Base-by-base conservation (phyloP, 1,140 invertebrate species). In the Magallana ariakensis region DNA sequence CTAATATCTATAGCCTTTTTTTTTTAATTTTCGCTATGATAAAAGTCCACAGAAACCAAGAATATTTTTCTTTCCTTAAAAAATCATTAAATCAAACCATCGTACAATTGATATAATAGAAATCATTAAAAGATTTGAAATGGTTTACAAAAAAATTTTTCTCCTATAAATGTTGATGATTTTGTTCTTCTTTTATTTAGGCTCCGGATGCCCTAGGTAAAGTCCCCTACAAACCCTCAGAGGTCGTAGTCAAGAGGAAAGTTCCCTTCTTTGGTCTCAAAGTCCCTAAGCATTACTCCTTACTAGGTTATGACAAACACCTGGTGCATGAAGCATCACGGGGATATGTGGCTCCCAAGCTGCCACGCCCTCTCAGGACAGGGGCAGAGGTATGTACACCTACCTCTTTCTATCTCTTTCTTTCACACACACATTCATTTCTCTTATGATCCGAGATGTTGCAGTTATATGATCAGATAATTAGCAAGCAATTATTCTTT, bases 261-360 rank as follows among this genome's bases (percentile, higher is more conserved):
- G 92, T 94, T 16, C 92, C 93, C 19, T 95, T 91, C 83, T 92
- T 93, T 85, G 90, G 89, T 60, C 90, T 95, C 8, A 94, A 93
- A 90, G 94, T 94, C 55, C 93, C 94, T 10, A 90, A 92, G 62
- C 85, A 92, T 57, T 94, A 94, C 86, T 90, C 90, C 13, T 87
- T 94, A 6, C 83, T 91, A 57, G 88, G 91, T 62, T 94, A 94
- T 85, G 66, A 90, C 16, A 22, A 87, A 11, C 90, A 93, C 60
- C 90, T 91, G 58, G 84, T 90, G 11, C 93, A 94, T 15, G 87
- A 89, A 9, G 87, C 92, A 10, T 92, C 91, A 10, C 90, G 89
- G 66, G 92, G 92, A 4, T 94, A 94, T 87, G 92, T 94, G 1
- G 89, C 93, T 26, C 83, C 91, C 0, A 91, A 89, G 70, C 88